These are phyloP conservation scores for Calypte anna DNA, from an alignment of 2,113 vertebrate genomes.

Conservation along the genomic window DNA sequence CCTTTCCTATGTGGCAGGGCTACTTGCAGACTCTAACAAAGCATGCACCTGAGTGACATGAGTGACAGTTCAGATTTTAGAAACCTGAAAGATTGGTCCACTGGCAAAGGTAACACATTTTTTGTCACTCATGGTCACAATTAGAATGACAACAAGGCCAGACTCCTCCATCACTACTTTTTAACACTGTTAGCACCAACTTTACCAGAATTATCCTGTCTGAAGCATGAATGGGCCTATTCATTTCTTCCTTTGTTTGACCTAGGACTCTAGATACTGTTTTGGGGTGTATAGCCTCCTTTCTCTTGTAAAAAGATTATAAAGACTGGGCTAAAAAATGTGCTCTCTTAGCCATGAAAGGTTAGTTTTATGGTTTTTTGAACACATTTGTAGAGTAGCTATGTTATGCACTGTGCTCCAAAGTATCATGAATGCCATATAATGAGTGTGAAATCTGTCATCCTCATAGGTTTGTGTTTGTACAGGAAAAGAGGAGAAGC, in stretches of 20 bases:
- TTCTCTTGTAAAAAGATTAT: constrained; percentile 57
- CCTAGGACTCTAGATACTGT: constrained; percentile 21
- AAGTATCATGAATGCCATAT: constrained; percentile 8
- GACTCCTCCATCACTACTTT: constrained; percentile 69
- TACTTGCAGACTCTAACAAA: neutral
- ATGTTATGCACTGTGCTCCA: neutral
- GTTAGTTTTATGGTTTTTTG: constrained; percentile 60
- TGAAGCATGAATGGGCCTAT: constrained; percentile 72
- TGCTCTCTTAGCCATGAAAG: constrained; percentile 12
- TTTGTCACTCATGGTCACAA: constrained; percentile 69
- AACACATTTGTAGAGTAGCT: neutral
- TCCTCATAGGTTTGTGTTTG: neutral
- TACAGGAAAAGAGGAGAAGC: neutral
- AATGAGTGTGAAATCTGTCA: constrained; percentile 49
- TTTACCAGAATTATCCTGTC: constrained; percentile 73
- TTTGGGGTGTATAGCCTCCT: constrained; percentile 20
- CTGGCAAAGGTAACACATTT: constrained; percentile 48
- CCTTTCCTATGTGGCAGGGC: neutral
- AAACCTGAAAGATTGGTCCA: constrained; percentile 24
- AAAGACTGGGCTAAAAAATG: constrained; percentile 12
- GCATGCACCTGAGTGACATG: neutral
- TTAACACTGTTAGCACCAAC: constrained; percentile 72
- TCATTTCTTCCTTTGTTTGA: constrained; percentile 70
- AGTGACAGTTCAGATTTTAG: neutral
- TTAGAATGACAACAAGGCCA: constrained; percentile 74